Evolutionary conservation across 2,113 vertebrate genomes (phyloP).

Genomic region (Ornithorhynchus anatinus): DNA sequence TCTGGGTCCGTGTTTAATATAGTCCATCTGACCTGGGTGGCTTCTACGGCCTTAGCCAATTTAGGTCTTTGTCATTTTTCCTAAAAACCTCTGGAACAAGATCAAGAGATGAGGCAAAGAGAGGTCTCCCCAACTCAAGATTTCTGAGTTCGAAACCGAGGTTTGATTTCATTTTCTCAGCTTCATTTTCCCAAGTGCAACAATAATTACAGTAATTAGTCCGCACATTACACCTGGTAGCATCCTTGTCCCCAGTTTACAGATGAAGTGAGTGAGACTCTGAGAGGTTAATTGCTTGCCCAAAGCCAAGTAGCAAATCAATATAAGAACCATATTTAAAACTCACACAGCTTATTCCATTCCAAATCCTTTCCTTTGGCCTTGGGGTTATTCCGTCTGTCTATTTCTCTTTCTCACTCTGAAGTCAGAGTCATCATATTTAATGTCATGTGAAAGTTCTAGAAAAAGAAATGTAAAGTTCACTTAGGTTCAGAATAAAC

Average conservation of each 20-base stretch:
- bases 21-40: not conserved
- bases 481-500: constrained; percentile 6
- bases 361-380: constrained; percentile 8
- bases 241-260: constrained; percentile 50
- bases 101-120: not conserved
- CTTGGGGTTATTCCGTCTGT: not conserved
- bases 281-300: constrained; percentile 47
- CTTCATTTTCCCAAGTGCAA: constrained; percentile 44
- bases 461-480: not conserved
- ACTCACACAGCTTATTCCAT: too few relatives aligned
- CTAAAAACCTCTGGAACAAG: not conserved
- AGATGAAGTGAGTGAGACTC: constrained; percentile 55
- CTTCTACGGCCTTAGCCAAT: not conserved
- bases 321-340: not conserved
- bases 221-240: constrained; percentile 33
- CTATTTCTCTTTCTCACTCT: too few relatives aligned
- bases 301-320: constrained; percentile 7
- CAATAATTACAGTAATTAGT: constrained; percentile 51
- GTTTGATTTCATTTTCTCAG: constrained; percentile 4
- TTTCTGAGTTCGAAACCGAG: not conserved
- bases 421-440: too few relatives aligned
- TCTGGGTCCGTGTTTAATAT: not conserved
- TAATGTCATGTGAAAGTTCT: too few relatives aligned
- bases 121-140: too few relatives aligned
- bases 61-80: not conserved